Percentiles rank a stretch among this genome's conserved stretches.
Evolutionary conservation across 2,888 invertebrate species (phyloP).

Genomic region (Cremastinae sp.): DNA sequence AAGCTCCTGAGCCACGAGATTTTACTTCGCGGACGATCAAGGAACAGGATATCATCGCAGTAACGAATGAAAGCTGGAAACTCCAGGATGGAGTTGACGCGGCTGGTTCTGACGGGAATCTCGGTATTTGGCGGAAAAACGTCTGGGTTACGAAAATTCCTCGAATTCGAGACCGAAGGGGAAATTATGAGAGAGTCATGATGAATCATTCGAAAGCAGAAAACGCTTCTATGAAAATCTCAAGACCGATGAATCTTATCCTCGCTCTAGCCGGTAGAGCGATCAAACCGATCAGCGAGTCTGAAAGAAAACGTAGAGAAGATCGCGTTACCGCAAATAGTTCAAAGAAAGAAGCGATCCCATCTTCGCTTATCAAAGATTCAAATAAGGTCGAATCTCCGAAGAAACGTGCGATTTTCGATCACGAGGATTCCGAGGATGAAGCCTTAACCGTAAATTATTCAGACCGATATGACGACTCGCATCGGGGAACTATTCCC

Average conservation of each 20-base stretch:
- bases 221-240: constrained; percentile 52
- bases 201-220: constrained; percentile 2
- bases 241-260: constrained; percentile 67
- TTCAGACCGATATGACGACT: constrained; percentile 63
- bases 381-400: constrained; percentile 30
- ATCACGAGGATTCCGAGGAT: constrained; percentile 40
- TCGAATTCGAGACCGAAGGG: constrained; percentile 58
- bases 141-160: constrained; percentile 72
- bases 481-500: no score
- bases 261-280: constrained; percentile 60
- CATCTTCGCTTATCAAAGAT: constrained; percentile 45
- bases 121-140: constrained; percentile 72
- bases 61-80: constrained; percentile 71
- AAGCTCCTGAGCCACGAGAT: constrained; percentile 72
- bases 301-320: constrained; percentile 33
- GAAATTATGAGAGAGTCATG: no score
- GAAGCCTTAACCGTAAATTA: constrained; percentile 41
- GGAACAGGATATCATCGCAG: constrained; percentile 71
- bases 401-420: constrained; percentile 34
- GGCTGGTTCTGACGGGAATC: constrained; percentile 62
- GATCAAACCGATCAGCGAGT: not conserved
- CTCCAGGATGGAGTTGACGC: constrained; percentile 63
- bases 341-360: constrained; percentile 60
- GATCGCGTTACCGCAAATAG: constrained; percentile 46
- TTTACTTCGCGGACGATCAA: constrained; percentile 64